phyloP scores from a whole-genome alignment of 2,888 invertebrate species.

The Drosophila buzzatii region DNA sequence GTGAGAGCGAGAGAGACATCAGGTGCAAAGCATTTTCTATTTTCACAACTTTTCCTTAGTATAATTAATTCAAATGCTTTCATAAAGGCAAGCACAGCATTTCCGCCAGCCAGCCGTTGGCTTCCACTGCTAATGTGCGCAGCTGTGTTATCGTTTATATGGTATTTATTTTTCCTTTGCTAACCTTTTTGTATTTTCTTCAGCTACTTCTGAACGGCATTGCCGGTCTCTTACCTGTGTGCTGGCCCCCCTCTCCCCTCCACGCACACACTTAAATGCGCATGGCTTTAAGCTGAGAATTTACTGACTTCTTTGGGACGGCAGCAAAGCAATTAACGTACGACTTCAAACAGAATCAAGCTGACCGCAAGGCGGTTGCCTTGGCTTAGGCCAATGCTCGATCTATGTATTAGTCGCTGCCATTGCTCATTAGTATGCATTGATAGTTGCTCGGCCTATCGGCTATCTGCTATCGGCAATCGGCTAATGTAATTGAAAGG shows the following conservation, averaged over 20 bases:
- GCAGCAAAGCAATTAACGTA: constrained; percentile 21
- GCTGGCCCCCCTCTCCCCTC: background rate
- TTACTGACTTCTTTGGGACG: constrained; percentile 2
- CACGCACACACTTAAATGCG: constrained; percentile 10
- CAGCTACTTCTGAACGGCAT: constrained; percentile 1
- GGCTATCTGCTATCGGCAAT: constrained; percentile 28
- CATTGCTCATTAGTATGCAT: constrained; percentile 51
- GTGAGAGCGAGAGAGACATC: constrained; percentile 43
- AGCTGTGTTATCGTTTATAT: constrained; percentile 40
- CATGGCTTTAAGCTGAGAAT: constrained; percentile 18
- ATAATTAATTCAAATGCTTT: constrained; percentile 79
- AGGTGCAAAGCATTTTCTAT: constrained; percentile 78
- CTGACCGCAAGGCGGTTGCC: constrained; percentile 18
- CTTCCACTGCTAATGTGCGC: constrained; percentile 24
- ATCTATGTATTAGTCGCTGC: background rate
- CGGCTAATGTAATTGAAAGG: constrained; percentile 58
- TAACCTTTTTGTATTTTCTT: background rate
- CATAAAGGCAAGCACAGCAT: constrained; percentile 38
- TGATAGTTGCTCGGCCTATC: constrained; percentile 42
- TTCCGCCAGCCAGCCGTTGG: constrained; percentile 14
- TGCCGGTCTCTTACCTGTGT: constrained; percentile 2
- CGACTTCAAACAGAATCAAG: constrained; percentile 9
- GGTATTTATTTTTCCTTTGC: background rate
- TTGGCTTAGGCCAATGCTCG: constrained; percentile 28
- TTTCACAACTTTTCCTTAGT: constrained; percentile 72